phyloP scores from a whole-genome alignment of 2,888 invertebrate species.

The Hemithea aestivaria region DNA sequence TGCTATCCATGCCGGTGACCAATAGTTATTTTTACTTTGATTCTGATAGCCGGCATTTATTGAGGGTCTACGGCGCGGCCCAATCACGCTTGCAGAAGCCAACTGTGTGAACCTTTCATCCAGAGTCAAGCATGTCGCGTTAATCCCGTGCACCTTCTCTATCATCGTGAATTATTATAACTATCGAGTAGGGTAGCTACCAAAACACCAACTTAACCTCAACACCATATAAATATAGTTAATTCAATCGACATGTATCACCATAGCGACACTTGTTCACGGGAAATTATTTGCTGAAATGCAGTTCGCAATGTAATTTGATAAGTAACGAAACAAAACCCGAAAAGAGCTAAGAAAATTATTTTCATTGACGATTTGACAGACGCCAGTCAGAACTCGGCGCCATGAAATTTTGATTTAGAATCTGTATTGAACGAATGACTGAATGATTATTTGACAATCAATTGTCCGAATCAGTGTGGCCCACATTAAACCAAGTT shows the following conservation, averaged over 20 bases:
- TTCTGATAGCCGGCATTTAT: conserved; percentile 27
- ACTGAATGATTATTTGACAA: no score
- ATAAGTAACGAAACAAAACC: conserved; percentile 22
- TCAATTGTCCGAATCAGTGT: no score
- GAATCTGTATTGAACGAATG: no score
- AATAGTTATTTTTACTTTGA: conserved; percentile 30
- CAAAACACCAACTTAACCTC: conserved; percentile 8
- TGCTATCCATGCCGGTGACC: conserved; percentile 34
- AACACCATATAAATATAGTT: not conserved
- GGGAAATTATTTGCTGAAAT: not conserved
- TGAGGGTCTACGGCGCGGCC: conserved; percentile 13
- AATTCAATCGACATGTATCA: not conserved
- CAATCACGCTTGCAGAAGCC: conserved; percentile 25
- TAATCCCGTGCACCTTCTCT: conserved; percentile 63
- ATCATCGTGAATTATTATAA: conserved; percentile 25
- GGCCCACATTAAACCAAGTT: no score
- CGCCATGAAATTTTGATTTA: no score
- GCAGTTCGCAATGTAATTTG: conserved; percentile 22
- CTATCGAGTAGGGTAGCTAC: conserved; percentile 4
- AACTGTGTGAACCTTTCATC: conserved; percentile 58
- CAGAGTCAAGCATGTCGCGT: conserved; percentile 61
- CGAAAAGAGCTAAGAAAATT: no score
- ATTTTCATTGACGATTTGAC: not conserved
- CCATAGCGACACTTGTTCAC: conserved; percentile 1
- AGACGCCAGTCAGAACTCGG: no score